These are phyloP conservation scores for Palaemon carinicauda DNA, from an alignment of 1,140 invertebrate species.

Conservation along the genomic window DNA sequence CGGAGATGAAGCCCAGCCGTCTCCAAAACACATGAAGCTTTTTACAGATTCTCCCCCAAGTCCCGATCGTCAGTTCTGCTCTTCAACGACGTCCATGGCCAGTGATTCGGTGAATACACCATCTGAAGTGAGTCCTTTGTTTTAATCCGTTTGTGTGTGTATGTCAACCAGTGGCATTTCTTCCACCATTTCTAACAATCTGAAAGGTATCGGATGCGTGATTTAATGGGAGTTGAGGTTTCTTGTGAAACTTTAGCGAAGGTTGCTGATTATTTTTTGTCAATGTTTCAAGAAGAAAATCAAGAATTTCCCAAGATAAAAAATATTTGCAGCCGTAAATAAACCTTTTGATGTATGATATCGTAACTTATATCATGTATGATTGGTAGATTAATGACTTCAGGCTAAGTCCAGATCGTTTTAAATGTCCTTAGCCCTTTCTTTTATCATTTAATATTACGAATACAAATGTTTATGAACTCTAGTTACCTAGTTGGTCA, in stretches of 20 bases:
- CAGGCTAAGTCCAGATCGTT: too few species aligned
- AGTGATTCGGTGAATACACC: constrained; percentile 72
- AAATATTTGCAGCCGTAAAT: neutral
- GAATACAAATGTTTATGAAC: too few species aligned
- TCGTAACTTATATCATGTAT: too few species aligned
- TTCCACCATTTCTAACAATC: neutral
- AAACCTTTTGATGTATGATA: neutral
- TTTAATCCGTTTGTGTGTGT: neutral
- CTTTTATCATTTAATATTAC: too few species aligned
- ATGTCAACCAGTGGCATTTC: too few species aligned
- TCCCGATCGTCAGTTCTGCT: constrained; percentile 80
- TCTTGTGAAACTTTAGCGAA: too few species aligned
- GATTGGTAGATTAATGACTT: too few species aligned
- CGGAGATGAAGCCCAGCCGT: constrained; percentile 56
- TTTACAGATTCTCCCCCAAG: constrained; percentile 71
- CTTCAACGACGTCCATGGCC: constrained; percentile 79
- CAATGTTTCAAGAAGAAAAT: neutral
- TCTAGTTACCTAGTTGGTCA: neutral
- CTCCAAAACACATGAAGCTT: constrained; percentile 61
- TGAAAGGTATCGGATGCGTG: too few species aligned
- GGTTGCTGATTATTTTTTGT: neutral
- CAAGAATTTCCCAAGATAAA: neutral
- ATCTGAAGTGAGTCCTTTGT: constrained; percentile 63
- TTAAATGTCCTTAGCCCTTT: too few species aligned
- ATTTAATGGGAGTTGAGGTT: too few species aligned